Evolutionary conservation across 2,797 vertebrate genomes (phyloP).

Genomic region (Rhincodon typus): DNA sequence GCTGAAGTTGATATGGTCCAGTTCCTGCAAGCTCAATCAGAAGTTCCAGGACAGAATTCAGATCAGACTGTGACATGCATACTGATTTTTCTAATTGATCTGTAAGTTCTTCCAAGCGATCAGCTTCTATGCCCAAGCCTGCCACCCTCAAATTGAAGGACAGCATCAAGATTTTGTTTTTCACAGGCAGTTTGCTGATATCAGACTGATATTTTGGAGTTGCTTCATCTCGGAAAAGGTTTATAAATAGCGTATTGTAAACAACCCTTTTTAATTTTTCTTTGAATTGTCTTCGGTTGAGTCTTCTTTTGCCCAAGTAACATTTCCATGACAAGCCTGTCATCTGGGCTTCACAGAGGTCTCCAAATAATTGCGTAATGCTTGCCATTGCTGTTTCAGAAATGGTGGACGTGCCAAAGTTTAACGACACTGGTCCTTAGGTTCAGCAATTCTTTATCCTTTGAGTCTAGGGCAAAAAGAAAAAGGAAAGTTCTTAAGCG

Average conservation of each 20-base stretch:
- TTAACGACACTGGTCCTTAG: neutral
- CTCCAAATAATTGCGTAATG: conserved; percentile 74
- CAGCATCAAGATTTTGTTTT: conserved; percentile 85
- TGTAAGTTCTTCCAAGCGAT: conserved; percentile 77
- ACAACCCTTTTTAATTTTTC: conserved; percentile 66
- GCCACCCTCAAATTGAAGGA: conserved; percentile 84
- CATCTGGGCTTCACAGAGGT: conserved; percentile 78
- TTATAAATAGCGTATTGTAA: conserved; percentile 73
- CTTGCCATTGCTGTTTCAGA: conserved; percentile 54
- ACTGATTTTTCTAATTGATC: conserved; percentile 57
- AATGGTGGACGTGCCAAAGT: no score
- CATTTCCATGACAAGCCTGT: conserved; percentile 69
- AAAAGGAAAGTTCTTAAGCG: neutral
- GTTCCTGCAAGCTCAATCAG: conserved; percentile 81
- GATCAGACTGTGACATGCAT: conserved; percentile 53
- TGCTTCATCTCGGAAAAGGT: conserved; percentile 72
- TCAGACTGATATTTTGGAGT: conserved; percentile 50
- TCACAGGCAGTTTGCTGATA: conserved; percentile 62
- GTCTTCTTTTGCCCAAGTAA: conserved; percentile 55
- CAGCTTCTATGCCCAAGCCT: conserved; percentile 71
- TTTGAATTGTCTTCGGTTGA: conserved; percentile 62
- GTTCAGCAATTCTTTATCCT: neutral
- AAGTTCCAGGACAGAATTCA: conserved; percentile 72
- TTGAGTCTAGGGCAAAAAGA: neutral
- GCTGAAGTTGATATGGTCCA: conserved; percentile 60